phyloP scores from a whole-genome alignment of 1,140 invertebrate genomes.

The Kradibia gibbosae region DNA sequence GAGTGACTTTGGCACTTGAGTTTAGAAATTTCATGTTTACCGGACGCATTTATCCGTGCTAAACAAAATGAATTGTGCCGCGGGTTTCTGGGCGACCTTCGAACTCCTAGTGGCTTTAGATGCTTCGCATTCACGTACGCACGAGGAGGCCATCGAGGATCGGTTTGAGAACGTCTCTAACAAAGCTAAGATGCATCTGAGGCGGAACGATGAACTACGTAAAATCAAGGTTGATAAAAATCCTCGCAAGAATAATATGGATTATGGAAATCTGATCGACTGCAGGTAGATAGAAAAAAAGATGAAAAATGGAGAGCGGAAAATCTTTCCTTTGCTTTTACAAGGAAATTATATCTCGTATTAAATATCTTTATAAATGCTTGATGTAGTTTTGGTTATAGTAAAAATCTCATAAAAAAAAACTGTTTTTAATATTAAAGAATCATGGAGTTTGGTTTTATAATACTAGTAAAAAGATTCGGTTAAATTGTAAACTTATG shows the following conservation, averaged over 20 bases:
- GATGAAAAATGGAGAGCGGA: background rate
- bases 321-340: background rate
- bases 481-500: too few species aligned
- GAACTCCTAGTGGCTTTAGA: constrained; percentile 56
- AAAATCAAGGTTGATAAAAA: constrained; percentile 1
- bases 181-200: constrained; percentile 44
- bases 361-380: too few species aligned
- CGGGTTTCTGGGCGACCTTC: constrained; percentile 58
- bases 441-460: too few species aligned
- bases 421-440: too few species aligned
- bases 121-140: constrained; percentile 35
- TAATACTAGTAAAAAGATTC: too few species aligned
- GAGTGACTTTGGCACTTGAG: background rate
- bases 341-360: background rate
- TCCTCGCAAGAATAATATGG: background rate
- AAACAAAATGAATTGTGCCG: constrained; percentile 5
- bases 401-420: too few species aligned
- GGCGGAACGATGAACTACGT: background rate
- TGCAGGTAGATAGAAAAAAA: constrained; percentile 54
- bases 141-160: constrained; percentile 58
- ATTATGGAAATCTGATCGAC: constrained; percentile 53
- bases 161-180: constrained; percentile 59
- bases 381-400: too few species aligned
- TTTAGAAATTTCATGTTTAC: background rate
- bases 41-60: background rate